Evolutionary conservation across 1,140 invertebrate species (phyloP).

Genomic region (Musca domestica): DNA sequence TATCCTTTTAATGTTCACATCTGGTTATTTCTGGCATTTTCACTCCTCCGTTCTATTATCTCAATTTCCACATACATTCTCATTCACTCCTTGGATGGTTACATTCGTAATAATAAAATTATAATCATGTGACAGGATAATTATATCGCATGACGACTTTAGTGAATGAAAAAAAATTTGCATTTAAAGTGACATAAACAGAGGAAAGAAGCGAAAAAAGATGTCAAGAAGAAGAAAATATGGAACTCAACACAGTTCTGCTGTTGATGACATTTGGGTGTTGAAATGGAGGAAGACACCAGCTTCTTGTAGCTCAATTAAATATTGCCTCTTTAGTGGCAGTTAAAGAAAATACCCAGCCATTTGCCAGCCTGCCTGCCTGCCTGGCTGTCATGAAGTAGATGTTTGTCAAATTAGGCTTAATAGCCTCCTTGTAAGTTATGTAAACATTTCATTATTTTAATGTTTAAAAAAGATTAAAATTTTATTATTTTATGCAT

Average conservation of each 20-base stretch:
- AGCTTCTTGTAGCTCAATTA: neutral
- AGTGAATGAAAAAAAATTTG: conserved; percentile 35
- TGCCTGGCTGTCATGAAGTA: neutral
- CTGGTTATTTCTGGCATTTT: too few relatives aligned
- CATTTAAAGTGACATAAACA: conserved; percentile 49
- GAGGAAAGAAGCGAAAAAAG: neutral
- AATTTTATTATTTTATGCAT: conserved; percentile 15
- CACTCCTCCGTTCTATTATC: too few relatives aligned
- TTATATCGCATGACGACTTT: conserved; percentile 36
- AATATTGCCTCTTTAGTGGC: neutral
- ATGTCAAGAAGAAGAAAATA: too few relatives aligned
- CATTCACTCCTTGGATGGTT: neutral
- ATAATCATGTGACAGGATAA: conserved; percentile 39
- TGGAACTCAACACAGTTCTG: too few relatives aligned
- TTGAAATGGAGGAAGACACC: conserved; percentile 5
- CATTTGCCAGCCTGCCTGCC: neutral
- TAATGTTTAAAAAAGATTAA: conserved; percentile 13
- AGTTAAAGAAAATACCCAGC: neutral
- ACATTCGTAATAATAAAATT: conserved; percentile 11
- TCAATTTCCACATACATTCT: neutral
- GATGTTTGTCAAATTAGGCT: conserved; percentile 6
- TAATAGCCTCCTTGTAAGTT: conserved; percentile 6
- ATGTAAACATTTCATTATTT: conserved; percentile 17
- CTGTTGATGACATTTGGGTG: too few relatives aligned
- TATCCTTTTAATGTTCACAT: too few relatives aligned